Base-by-base conservation (phyloP, 1,140 invertebrate species). In the Fopius arisanus region DNA sequence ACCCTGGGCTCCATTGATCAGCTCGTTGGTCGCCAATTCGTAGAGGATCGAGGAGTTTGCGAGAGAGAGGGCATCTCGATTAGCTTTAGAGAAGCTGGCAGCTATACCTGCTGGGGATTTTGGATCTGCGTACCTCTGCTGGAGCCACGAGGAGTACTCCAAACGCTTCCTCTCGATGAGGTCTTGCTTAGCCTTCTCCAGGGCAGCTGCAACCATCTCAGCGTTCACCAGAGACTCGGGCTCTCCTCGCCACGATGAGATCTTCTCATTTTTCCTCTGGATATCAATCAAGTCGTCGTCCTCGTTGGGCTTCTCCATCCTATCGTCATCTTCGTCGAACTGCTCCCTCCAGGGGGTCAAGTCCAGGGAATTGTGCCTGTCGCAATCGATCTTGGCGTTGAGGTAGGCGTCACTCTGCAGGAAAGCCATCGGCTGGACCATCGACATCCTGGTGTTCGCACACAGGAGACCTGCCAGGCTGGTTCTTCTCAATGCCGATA, bases 1-100 rank as follows among this genome's bases (percentile, higher is more conserved):
- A 16, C 90, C 88, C 59, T 91, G 89, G 28, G 92, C 78, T 0
- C 91, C 91, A 76, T 94, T 94, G 1, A 96, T 80, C 9, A 97
- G 92, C 86, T 96, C 94, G 76, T 94, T 94, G 0, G 95, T 96
- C 0, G 95, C 94, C 75, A 95, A 92, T 84, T 97, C 96, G 62
- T 94, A 93, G 67, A 97, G 90, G n/a, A 96, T 89, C 0, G 96
- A 97, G 2, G 94, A 93, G 78, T 97, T 97, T 1, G 95, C 95
- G 9, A 96, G 83, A 31, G 92, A 89, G 0, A 96, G 82, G 4
- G 96, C 94, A 74, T 95, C 92, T 81, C 92, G 90, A 81, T 95
- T 97, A 1, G 96, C 95, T 78, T 96, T 95, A 41, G 94, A 95
- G 86, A 97, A 96, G 7, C 95, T 95, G 0, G 94, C 95, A 14